phyloP scores from a whole-genome alignment of 2,797 vertebrate species.

The Pelobates cultripes region DNA sequence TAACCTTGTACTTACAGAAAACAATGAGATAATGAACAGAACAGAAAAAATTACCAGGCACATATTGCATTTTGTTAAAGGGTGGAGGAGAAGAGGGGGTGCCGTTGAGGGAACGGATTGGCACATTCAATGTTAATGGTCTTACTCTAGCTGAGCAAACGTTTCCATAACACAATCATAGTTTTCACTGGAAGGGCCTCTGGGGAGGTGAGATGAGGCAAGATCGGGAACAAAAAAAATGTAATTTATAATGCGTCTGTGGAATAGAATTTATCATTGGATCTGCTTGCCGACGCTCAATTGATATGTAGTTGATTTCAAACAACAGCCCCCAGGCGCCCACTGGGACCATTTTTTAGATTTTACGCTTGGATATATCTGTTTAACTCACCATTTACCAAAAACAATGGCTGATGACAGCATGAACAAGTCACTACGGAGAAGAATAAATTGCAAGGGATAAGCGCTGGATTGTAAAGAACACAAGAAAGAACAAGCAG shows the following conservation, averaged over 20 bases:
- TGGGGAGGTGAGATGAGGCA: slow-evolving; percentile 85
- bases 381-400: slow-evolving; percentile 99
- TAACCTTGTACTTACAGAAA: slow-evolving; percentile 99
- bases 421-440: slow-evolving; percentile 78
- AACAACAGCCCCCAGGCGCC: slow-evolving; percentile 88
- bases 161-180: slow-evolving; percentile 83
- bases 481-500: neutral
- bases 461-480: slow-evolving; percentile 11
- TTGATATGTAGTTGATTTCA: slow-evolving; percentile 99
- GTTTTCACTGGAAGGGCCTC: slow-evolving; percentile 81
- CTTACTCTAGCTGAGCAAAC: slow-evolving; percentile 84
- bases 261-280: slow-evolving; percentile 90
- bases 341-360: slow-evolving; percentile 97
- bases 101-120: slow-evolving; percentile 60
- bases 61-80: slow-evolving; percentile 78
- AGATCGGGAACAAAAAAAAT: slow-evolving; percentile 84
- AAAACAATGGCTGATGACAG: slow-evolving; percentile 89
- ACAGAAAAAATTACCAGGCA: slow-evolving; percentile 82
- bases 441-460: slow-evolving; percentile 48
- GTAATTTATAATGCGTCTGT: slow-evolving; percentile 91
- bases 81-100: slow-evolving; percentile 52
- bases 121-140: slow-evolving; percentile 78
- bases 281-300: slow-evolving; percentile 86
- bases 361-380: slow-evolving; percentile 99
- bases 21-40: slow-evolving; percentile 98